Conservation (phyloP, 2,797 vertebrate species). For the Bufotes viridis region DNA sequence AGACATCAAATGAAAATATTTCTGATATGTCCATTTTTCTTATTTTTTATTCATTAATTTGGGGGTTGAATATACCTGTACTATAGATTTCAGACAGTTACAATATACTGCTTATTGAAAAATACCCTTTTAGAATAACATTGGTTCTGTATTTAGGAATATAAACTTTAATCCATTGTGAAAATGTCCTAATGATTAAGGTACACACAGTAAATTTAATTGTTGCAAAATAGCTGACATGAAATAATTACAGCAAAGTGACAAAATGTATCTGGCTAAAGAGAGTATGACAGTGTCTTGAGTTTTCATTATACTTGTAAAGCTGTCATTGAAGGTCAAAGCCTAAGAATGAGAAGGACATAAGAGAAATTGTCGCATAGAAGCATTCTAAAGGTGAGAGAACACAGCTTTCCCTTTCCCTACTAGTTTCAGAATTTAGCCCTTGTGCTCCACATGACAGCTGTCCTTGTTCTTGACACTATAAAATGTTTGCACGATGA, state of each 20-base stretch:
- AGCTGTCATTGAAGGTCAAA: background rate
- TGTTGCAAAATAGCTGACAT: background rate
- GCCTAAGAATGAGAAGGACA: background rate
- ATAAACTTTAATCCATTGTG: background rate
- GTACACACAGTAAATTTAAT: background rate
- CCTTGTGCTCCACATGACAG: background rate
- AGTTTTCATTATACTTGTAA: background rate
- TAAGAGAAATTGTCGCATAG: background rate
- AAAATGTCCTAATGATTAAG: background rate
- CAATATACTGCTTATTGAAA: too few relatives aligned
- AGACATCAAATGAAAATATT: too few relatives aligned
- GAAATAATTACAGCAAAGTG: background rate
- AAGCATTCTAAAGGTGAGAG: background rate
- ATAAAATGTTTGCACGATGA: background rate
- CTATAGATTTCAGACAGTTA: too few relatives aligned
- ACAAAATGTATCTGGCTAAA: background rate
- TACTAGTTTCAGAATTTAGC: background rate
- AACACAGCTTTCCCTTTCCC: background rate
- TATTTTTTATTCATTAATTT: too few relatives aligned
- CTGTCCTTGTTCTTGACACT: background rate
- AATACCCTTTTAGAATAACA: too few relatives aligned
- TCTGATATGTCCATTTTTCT: too few relatives aligned
- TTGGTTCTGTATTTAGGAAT: too few relatives aligned
- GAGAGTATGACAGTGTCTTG: background rate
- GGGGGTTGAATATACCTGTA: too few relatives aligned